Evolutionary conservation across 1,140 invertebrate genomes (phyloP), one percentile per base, ranked within the genome.

Genomic region (Drosophila tristis): DNA sequence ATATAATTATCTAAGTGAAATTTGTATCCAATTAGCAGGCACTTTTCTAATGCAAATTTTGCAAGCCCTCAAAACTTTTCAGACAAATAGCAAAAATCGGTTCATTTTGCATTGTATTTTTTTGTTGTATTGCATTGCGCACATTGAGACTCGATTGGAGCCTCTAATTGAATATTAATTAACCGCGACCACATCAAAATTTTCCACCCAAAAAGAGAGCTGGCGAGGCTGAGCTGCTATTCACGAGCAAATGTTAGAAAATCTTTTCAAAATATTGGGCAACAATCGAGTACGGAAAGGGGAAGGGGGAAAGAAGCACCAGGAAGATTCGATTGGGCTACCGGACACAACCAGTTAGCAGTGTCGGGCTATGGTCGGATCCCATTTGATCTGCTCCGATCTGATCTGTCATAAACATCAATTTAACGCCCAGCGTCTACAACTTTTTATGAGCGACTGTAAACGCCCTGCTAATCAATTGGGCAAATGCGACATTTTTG

Each of bases 91-190:
- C 53, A 57, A 74, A 74, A 58, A 35, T 35, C 9, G 9, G 31
- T 11, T 11, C 31, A 9, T 20, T 2, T 20, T 20, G 20, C 2
- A 20, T 20, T 20, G 20, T 20, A 20, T 20, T 20, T 20, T 20
- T 16, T 16, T 16, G 0, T 16, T 20, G 16, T 20, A 20, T 20
- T 73, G 25, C 43, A 72, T 72, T 72, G 55, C 72, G 71, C 70
- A 74, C 58, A 74, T 65, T 58, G 43, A 57, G 64, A 55, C 53
- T 26, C 20, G 43, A 56, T 56, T 26, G 16, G 43, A 48, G 42
- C 39, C 54, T 59, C 72, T 75, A 74, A 74, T 74, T 74, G 68
- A 50, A 50, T 74, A 74, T 74, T 74, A 73, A 74, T 74, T 74
- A 57, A 74, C 70, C 70, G 61, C 72, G 47, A 44, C 29, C 25